These are phyloP conservation scores for Sinosuthora webbiana DNA, from an alignment of 2,113 vertebrate species.

Conservation along the genomic window DNA sequence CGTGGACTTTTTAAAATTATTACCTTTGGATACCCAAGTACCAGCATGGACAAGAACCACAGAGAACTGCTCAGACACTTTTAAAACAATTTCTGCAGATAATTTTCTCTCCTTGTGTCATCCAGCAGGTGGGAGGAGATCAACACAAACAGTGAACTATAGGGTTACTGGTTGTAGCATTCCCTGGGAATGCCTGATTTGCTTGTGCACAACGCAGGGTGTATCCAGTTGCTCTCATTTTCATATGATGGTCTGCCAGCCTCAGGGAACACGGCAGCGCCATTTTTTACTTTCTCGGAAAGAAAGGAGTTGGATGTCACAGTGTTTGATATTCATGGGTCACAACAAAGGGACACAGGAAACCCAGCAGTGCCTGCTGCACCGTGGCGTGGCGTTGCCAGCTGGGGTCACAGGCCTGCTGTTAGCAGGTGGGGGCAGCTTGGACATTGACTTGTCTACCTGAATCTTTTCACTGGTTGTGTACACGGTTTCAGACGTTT, in stretches of 20 bases:
- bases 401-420: not conserved
- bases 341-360: not conserved
- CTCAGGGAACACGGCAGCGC: not conserved
- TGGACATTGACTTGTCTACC: not conserved
- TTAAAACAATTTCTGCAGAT: not conserved
- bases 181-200: not conserved
- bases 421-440: not conserved
- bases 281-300: not conserved
- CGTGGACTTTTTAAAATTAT: not conserved
- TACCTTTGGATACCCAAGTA: not conserved
- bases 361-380: not conserved
- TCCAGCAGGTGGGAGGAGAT: slow-evolving; percentile 23
- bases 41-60: not conserved
- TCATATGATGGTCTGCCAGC: not conserved
- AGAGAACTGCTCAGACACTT: not conserved
- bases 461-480: not conserved
- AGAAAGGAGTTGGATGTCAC: not conserved
- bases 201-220: not conserved
- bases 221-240: not conserved
- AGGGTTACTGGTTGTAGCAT: not conserved
- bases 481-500: not conserved
- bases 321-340: not conserved
- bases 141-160: not conserved
- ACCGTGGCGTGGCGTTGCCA: not conserved
- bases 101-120: not conserved